A percentile compares a stretch with the other conserved stretches of the same genome.
Conservation (phyloP, 2,888 invertebrate genomes). For the Gastracanthus pulcherrimus region DNA sequence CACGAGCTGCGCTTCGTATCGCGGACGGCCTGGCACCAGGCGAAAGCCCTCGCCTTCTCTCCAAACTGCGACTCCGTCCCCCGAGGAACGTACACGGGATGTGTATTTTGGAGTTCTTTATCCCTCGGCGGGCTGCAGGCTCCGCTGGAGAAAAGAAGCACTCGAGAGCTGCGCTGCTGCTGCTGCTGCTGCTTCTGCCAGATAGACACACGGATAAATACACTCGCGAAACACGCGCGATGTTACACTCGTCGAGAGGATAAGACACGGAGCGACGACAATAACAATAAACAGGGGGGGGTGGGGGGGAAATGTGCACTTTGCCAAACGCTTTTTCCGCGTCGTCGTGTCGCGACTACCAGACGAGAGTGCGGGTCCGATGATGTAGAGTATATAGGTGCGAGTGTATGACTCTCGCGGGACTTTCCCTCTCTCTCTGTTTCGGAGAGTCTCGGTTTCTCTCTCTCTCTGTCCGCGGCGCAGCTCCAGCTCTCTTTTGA, state of each 20-base stretch:
- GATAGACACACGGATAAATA: no score
- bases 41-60: background rate
- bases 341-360: no score
- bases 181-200: no score
- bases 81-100: background rate
- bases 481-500: constrained; percentile 12
- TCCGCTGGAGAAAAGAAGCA: background rate
- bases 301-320: no score
- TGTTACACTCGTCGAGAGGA: no score
- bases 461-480: background rate
- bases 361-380: background rate
- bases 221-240: no score
- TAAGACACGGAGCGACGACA: no score
- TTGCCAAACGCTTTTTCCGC: no score
- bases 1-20: background rate
- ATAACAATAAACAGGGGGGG: no score
- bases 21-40: background rate
- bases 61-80: background rate
- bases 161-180: background rate
- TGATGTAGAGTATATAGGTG: background rate
- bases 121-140: background rate
- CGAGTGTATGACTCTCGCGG: background rate
- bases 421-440: background rate
- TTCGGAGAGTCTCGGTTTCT: no score
- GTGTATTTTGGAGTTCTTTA: background rate